Conservation (phyloP, 2,888 invertebrate genomes). For the Amblyjoppa fuscipennis region DNA sequence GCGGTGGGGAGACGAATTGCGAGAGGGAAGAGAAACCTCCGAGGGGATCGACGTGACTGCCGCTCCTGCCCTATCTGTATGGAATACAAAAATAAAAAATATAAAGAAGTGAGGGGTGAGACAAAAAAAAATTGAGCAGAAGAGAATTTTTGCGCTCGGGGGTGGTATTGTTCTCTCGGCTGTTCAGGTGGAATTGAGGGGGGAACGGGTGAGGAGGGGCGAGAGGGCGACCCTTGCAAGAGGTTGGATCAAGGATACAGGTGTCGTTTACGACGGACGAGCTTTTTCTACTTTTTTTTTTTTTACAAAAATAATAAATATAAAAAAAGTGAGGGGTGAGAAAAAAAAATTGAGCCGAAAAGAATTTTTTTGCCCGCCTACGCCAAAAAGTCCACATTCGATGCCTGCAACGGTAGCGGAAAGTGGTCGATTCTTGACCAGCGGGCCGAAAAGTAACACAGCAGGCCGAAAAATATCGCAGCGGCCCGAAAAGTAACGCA, state of each 20-base stretch:
- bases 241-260: conserved; percentile 21
- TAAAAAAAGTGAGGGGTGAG: neutral
- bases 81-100: neutral
- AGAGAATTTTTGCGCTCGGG: neutral
- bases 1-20: conserved; percentile 7
- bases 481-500: too few species aligned
- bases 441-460: too few species aligned
- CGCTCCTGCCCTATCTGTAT: neutral
- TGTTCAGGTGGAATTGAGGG: conserved; percentile 24
- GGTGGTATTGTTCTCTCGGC: conserved; percentile 11
- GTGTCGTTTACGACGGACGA: conserved; percentile 33
- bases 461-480: too few species aligned
- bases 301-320: neutral
- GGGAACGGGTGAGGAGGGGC: neutral
- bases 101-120: neutral
- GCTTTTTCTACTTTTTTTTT: neutral
- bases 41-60: conserved; percentile 13
- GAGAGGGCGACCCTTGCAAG: conserved; percentile 9
- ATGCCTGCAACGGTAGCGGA: too few species aligned
- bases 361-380: neutral
- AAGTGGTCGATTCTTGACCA: too few species aligned
- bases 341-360: neutral
- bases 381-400: too few species aligned
- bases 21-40: conserved; percentile 43
- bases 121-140: neutral